A percentile compares a stretch with the other conserved stretches of the same genome.
These are phyloP conservation scores for Drosophila baimaii DNA, from an alignment of 1,140 invertebrate genomes.

Conservation along the genomic window DNA sequence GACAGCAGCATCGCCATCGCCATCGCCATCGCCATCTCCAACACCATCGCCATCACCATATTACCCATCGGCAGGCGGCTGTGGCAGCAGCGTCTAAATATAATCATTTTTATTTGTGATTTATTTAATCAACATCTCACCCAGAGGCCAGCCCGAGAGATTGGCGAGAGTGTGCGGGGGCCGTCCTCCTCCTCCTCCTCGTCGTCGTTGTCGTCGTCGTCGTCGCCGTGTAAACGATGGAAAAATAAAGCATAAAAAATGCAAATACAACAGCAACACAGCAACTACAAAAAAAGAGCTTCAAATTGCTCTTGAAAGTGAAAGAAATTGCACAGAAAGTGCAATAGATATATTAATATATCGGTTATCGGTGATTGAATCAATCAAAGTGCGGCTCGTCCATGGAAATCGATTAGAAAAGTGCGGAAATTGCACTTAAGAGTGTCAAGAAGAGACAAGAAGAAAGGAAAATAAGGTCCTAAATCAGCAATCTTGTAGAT, in stretches of 20 bases:
- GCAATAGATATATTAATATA: constrained; percentile 23
- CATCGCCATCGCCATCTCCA: constrained; percentile 15
- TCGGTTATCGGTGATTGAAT: constrained; percentile 33
- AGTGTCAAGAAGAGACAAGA: not conserved
- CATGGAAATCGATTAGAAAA: constrained; percentile 10
- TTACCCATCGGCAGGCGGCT: constrained; percentile 12
- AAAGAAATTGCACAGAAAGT: constrained; percentile 37
- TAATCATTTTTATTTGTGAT: constrained; percentile 70
- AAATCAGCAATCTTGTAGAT: not conserved
- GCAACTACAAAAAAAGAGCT: constrained; percentile 7
- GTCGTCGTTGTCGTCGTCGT: not conserved
- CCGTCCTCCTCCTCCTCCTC: not conserved
- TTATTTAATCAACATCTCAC: constrained; percentile 65
- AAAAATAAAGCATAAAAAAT: constrained; percentile 15
- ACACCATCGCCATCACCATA: constrained; percentile 15
- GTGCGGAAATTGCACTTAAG: constrained; percentile 12
- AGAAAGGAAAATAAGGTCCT: not conserved
- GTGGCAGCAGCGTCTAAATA: constrained; percentile 52
- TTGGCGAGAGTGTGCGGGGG: constrained; percentile 24
- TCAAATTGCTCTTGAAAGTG: constrained; percentile 59
- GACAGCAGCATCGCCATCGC: constrained; percentile 42
- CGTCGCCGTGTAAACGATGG: constrained; percentile 21
- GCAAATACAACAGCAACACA: not conserved
- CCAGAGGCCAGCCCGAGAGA: constrained; percentile 28
- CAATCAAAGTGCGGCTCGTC: constrained; percentile 17